phyloP scores from a whole-genome alignment of 2,888 invertebrate genomes.

The Anagyrus pseudococci region DNA sequence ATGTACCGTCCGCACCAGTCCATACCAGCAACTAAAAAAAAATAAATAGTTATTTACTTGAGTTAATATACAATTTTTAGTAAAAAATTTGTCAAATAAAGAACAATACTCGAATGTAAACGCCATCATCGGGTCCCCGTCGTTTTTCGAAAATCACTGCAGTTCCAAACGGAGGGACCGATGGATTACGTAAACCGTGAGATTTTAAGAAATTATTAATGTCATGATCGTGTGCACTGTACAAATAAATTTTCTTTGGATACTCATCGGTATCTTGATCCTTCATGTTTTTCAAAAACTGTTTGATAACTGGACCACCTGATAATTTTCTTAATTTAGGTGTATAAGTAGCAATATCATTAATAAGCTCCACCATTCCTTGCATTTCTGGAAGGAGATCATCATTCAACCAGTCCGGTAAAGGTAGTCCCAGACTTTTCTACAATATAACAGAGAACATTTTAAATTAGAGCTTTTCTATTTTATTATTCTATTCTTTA shows the following conservation, averaged over 20 bases:
- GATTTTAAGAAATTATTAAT: constrained; percentile 6
- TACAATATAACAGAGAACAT: too few relatives aligned
- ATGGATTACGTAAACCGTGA: neutral
- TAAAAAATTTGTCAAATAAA: neutral
- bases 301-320: constrained; percentile 37
- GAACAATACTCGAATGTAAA: constrained; percentile 21
- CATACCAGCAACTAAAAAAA: neutral
- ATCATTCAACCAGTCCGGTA: constrained; percentile 43
- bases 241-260: constrained; percentile 20
- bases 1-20: neutral
- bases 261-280: neutral
- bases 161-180: constrained; percentile 15
- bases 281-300: constrained; percentile 20
- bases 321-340: constrained; percentile 36
- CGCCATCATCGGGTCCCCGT: neutral
- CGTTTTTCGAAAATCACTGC: constrained; percentile 24
- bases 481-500: too few relatives aligned
- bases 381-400: constrained; percentile 34
- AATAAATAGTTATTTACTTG: neutral
- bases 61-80: too few relatives aligned
- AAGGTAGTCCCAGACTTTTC: neutral
- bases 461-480: too few relatives aligned
- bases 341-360: constrained; percentile 38
- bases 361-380: constrained; percentile 28
- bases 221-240: constrained; percentile 24